Evolutionary conservation across 1,140 invertebrate genomes (phyloP).

Genomic region (Danaus plexippus): DNA sequence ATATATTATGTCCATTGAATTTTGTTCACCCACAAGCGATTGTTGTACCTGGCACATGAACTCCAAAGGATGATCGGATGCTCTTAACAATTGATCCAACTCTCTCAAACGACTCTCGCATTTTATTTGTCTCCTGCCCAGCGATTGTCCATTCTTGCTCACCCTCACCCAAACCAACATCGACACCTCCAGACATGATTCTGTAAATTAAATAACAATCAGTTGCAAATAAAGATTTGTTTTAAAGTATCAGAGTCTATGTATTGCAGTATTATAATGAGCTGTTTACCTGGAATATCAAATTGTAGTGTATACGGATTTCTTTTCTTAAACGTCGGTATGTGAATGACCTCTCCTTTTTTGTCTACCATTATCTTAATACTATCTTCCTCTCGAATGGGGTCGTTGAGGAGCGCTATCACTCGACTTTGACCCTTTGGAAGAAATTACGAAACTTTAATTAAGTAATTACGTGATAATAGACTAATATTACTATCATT

Average conservation of each 20-base stretch:
- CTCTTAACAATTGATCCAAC: constrained; percentile 83
- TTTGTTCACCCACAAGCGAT: not conserved
- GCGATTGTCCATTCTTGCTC: constrained; percentile 81
- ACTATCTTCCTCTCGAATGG: constrained; percentile 80
- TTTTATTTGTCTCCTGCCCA: constrained; percentile 85
- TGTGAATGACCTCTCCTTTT: constrained; percentile 82
- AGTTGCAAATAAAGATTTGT: too few relatives aligned
- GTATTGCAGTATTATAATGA: not conserved
- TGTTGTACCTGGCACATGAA: constrained; percentile 85
- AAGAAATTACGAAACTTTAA: constrained; percentile 9
- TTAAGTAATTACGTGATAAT: too few relatives aligned
- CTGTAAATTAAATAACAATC: constrained; percentile 40
- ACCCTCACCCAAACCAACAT: constrained; percentile 85
- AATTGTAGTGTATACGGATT: constrained; percentile 88
- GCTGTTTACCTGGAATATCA: constrained; percentile 75
- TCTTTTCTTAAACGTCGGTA: constrained; percentile 80
- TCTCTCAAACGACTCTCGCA: constrained; percentile 87
- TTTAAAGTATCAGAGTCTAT: too few relatives aligned
- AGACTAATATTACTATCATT: constrained; percentile 2
- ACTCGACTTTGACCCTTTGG: constrained; percentile 84
- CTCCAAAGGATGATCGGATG: constrained; percentile 84
- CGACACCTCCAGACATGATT: constrained; percentile 84
- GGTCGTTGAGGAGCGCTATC: constrained; percentile 84
- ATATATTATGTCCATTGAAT: not conserved
- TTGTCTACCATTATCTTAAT: constrained; percentile 83